Percentiles rank a stretch among this genome's conserved stretches.
These are phyloP conservation scores for Synergus gifuensis DNA, from an alignment of 2,888 invertebrate species.

Conservation along the genomic window DNA sequence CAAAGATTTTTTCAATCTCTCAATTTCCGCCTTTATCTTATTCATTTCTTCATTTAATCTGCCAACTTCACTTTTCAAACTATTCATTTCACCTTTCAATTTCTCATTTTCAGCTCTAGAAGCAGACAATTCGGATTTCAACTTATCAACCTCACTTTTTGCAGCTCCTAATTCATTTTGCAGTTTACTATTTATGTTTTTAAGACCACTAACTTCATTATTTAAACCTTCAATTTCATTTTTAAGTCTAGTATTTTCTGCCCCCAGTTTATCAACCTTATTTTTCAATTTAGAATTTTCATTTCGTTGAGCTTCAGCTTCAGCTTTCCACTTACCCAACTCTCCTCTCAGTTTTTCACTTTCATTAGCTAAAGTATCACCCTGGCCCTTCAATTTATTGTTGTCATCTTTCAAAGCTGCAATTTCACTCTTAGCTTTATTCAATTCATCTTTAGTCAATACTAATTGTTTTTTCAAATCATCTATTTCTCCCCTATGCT, in stretches of 20 bases:
- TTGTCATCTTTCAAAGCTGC: slow-evolving; percentile 37
- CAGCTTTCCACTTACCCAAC: slow-evolving; percentile 42
- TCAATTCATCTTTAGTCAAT: slow-evolving; percentile 38
- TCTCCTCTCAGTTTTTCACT: not conserved
- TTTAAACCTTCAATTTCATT: slow-evolving; percentile 45
- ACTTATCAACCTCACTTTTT: slow-evolving; percentile 47
- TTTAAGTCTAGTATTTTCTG: slow-evolving; percentile 51
- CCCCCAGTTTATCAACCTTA: slow-evolving; percentile 50
- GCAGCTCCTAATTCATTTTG: slow-evolving; percentile 41
- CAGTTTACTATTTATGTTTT: slow-evolving; percentile 40
- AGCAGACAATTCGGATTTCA: slow-evolving; percentile 41
- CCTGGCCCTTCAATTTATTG: not conserved
- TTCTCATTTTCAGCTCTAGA: slow-evolving; percentile 46
- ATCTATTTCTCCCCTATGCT: slow-evolving; percentile 49
- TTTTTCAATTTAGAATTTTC: slow-evolving; percentile 52
- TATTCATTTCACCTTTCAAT: slow-evolving; percentile 46
- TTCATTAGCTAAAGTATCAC: slow-evolving; percentile 8
- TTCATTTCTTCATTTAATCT: slow-evolving; percentile 44
- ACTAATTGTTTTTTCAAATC: slow-evolving; percentile 43
- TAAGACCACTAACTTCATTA: slow-evolving; percentile 43
- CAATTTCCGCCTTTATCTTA: not conserved
- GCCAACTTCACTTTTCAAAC: slow-evolving; percentile 39
- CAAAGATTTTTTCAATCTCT: not conserved
- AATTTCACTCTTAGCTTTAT: slow-evolving; percentile 7
- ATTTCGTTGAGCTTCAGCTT: slow-evolving; percentile 48